phyloP scores from a whole-genome alignment of 1,140 invertebrate species.

The Ceratina japonica region DNA sequence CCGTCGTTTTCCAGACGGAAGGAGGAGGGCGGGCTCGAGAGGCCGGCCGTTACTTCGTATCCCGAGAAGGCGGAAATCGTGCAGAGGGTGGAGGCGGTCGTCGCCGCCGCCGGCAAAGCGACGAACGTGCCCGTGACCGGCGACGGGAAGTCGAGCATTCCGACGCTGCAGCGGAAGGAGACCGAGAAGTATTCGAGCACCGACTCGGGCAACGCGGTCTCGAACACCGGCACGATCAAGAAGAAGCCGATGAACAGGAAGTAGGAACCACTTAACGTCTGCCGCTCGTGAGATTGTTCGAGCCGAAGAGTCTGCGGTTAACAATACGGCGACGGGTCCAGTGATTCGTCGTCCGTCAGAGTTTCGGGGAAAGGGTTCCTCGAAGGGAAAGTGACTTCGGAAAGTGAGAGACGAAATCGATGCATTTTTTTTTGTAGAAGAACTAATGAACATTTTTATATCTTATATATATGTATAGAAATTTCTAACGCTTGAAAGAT shows the following conservation, averaged over 20 bases:
- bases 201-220: constrained; percentile 61
- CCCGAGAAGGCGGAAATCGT: constrained; percentile 65
- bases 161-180: constrained; percentile 55
- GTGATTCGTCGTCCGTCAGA: too few species aligned
- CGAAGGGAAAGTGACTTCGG: too few species aligned
- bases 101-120: constrained; percentile 44
- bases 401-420: too few species aligned
- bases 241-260: constrained; percentile 64
- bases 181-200: constrained; percentile 55
- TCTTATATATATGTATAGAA: too few species aligned
- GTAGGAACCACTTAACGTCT: constrained; percentile 29
- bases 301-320: too few species aligned
- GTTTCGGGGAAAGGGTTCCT: too few species aligned
- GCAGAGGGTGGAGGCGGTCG: constrained; percentile 60
- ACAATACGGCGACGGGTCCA: too few species aligned
- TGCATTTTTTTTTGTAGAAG: too few species aligned
- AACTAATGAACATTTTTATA: too few species aligned
- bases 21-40: constrained; percentile 51
- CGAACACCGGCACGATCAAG: constrained; percentile 69
- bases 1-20: constrained; percentile 65
- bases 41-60: constrained; percentile 46
- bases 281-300: neutral
- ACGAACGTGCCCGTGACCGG: constrained; percentile 29
- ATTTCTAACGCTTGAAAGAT: neutral
- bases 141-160: constrained; percentile 65